phyloP scores from a whole-genome alignment of 2,888 invertebrate species.

The Trichopoda pennipes region DNA sequence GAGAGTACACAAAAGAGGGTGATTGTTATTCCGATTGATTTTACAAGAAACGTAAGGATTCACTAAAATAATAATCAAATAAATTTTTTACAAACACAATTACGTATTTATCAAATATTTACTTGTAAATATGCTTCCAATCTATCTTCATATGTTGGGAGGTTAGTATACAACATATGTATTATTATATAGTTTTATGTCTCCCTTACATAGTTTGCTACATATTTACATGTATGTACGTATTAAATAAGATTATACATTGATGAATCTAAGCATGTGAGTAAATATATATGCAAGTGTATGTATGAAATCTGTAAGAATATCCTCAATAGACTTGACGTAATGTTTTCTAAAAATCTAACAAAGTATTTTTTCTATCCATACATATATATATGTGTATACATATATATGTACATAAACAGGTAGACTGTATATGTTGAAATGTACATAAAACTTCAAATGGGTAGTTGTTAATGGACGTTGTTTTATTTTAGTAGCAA shows the following conservation, averaged over 20 bases:
- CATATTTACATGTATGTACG: conserved; percentile 1
- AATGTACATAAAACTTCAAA: conserved; percentile 12
- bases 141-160: neutral
- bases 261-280: neutral
- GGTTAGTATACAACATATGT: neutral
- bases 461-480: conserved; percentile 42
- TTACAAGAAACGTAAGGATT: conserved; percentile 45
- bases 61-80: conserved; percentile 18
- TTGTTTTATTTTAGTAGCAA: conserved; percentile 15
- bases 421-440: no score
- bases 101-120: neutral
- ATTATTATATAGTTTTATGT: neutral
- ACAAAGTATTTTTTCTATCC: neutral
- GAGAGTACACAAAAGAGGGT: neutral
- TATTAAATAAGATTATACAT: conserved; percentile 5
- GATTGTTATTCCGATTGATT: conserved; percentile 18
- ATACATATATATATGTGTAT: neutral
- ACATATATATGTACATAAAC: no score
- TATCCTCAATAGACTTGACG: conserved; percentile 53
- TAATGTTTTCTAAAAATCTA: conserved; percentile 45
- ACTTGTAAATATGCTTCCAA: neutral
- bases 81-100: neutral
- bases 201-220: conserved; percentile 6
- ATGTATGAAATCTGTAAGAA: conserved; percentile 32
- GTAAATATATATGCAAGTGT: neutral